A percentile compares a stretch with the other conserved stretches of the same genome.
phyloP scores from a whole-genome alignment of 2,888 invertebrate genomes.

The Lepetodrilus schrolli region DNA sequence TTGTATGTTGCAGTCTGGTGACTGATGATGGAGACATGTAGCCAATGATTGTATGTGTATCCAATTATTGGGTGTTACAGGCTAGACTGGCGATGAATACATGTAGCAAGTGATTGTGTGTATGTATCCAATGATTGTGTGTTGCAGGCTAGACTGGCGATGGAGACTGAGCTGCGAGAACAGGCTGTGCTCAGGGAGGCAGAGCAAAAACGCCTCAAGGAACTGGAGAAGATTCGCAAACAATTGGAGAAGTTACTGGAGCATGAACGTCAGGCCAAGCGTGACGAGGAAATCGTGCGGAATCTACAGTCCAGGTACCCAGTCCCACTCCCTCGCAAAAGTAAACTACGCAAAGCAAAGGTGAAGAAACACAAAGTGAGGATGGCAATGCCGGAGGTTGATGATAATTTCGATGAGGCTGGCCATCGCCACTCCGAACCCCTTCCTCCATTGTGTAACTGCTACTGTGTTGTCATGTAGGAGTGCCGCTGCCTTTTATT shows the following conservation, averaged over 20 bases:
- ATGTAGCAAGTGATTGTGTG: no score
- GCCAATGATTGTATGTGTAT: no score
- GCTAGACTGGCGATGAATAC: no score
- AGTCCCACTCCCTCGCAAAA: not conserved
- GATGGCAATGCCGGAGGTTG: not conserved
- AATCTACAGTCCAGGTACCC: slow-evolving; percentile 74
- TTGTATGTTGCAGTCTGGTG: no score
- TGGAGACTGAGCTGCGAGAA: slow-evolving; percentile 75
- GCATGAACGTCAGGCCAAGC: slow-evolving; percentile 88
- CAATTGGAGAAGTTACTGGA: slow-evolving; percentile 84
- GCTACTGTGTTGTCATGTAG: not conserved
- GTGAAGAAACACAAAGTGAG: not conserved
- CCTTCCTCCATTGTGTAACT: slow-evolving; percentile 5
- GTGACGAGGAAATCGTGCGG: slow-evolving; percentile 86
- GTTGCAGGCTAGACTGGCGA: slow-evolving; percentile 76
- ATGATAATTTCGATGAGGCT: not conserved
- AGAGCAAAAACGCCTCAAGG: slow-evolving; percentile 84
- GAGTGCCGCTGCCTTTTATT: no score
- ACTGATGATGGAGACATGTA: no score
- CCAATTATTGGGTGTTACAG: no score
- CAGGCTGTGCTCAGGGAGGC: slow-evolving; percentile 82
- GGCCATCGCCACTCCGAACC: not conserved
- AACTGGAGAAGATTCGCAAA: slow-evolving; percentile 83
- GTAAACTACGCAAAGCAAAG: not conserved
- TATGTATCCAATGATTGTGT: no score